Base-by-base conservation (phyloP, 2,113 vertebrate genomes). In the Menidia beryllina region DNA sequence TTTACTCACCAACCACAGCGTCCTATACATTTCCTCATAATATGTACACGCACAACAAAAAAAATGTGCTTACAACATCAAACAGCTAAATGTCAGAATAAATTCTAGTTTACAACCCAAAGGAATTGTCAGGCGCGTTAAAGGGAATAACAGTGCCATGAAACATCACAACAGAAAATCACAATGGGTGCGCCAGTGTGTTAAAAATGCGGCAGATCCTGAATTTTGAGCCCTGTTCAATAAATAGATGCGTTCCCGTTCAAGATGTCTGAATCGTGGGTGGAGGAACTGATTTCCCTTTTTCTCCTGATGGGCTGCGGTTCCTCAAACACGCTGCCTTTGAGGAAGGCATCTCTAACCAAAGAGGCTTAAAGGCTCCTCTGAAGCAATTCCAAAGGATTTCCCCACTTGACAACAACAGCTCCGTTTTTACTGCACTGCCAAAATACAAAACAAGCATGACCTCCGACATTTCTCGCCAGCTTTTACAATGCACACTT, bases 321-420 rank as follows among this genome's bases (percentile, higher is more conserved):
- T 74, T 82, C 78, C 79, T 88, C 67, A 86, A 86, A 86, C 81
- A 90, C 60, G 77, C 75, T 61, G 74, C 77, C 84, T 90, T 89
- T 86, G 91, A 89, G 86, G 73, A 85, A 81, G 79, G 79, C 82
- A 76, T 84, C 67, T 52, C 82, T 69, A 86, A 90, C 88, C 88
- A 92, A 92, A 94, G 88, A 88, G 85, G 93, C 91, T 92, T 93
- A 92, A 67, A 73, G 60, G 72, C 79, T 89, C 65, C 85, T 92
- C 87, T 90, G 90, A 93, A 91, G 91, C 88, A 73, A 83, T 90
- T 93, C 91, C 89, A 91, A 86, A 90, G 91, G 88, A 91, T 92
- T 92, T 91, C 84, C 89, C 72, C 77, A 83, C 84, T 88, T 75
- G 83, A 90, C 89, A 91, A 93, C 85, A 93, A 86, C 87, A 85